Percentiles rank a stretch among this genome's conserved stretches.
phyloP scores from a whole-genome alignment of 2,113 vertebrate species.

The Ptyas mucosa region DNA sequence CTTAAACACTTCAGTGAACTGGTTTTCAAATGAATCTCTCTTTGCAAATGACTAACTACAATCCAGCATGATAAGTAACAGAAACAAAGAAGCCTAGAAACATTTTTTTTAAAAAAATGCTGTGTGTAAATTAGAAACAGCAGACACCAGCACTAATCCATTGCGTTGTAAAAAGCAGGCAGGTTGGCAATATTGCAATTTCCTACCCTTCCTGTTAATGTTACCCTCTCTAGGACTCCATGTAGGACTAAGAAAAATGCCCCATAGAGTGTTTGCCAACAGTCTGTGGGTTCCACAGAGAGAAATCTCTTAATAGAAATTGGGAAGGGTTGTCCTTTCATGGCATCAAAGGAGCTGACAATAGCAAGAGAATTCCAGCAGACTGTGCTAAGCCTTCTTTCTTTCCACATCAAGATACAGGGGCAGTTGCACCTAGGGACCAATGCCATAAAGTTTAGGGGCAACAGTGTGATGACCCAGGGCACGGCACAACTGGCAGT shows the following conservation, averaged over 20 bases:
- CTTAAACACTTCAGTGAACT: not conserved
- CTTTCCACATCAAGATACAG: not conserved
- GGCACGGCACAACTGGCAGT: too few species aligned
- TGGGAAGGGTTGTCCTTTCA: not conserved
- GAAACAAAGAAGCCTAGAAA: not conserved
- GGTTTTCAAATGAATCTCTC: not conserved
- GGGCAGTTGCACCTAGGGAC: not conserved
- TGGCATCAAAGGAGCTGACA: not conserved
- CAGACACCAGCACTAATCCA: not conserved
- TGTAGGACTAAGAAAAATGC: not conserved
- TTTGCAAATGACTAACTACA: not conserved
- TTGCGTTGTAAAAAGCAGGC: not conserved
- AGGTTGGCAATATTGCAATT: not conserved
- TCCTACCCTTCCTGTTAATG: not conserved
- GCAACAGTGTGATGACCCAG: not conserved
- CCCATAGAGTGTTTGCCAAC: not conserved
- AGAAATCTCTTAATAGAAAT: not conserved
- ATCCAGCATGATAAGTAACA: not conserved
- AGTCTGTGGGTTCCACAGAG: not conserved
- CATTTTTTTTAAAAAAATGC: not conserved
- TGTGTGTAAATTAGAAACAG: not conserved
- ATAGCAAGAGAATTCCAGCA: not conserved
- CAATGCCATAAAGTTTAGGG: not conserved
- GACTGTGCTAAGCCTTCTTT: not conserved
- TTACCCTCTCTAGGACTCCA: not conserved